phyloP scores from a whole-genome alignment of 1,140 invertebrate species.

The Zaprionus kolodkinae region DNA sequence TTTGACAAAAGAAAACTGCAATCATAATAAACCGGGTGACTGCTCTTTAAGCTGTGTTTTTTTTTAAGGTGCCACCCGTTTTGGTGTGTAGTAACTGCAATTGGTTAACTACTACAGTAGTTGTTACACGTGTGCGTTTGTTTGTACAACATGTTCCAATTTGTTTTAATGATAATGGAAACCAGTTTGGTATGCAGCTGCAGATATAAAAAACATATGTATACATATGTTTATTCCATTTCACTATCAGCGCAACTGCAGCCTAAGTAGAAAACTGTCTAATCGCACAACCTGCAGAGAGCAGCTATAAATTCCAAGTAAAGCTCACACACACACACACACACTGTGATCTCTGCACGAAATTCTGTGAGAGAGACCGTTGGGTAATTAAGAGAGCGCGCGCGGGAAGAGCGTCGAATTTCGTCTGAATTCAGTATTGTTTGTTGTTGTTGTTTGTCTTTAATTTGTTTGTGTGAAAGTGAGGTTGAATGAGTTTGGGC shows the following conservation, averaged over 20 bases:
- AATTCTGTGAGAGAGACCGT: conserved; percentile 4
- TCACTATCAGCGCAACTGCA: conserved; percentile 17
- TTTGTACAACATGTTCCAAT: neutral
- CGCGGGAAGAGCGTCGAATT: conserved; percentile 8
- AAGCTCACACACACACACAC: neutral
- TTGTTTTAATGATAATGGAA: neutral
- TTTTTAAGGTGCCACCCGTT: conserved; percentile 33
- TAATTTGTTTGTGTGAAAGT: conserved; percentile 77
- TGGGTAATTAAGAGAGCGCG: neutral
- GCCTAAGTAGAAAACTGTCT: neutral
- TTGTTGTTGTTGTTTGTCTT: conserved; percentile 52
- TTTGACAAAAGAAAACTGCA: conserved; percentile 66
- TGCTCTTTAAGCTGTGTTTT: conserved; percentile 41
- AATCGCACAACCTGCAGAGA: conserved; percentile 6
- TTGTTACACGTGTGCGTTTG: neutral
- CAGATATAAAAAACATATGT: conserved; percentile 51
- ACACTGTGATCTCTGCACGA: conserved; percentile 32
- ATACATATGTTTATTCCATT: conserved; percentile 24
- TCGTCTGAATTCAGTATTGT: conserved; percentile 32
- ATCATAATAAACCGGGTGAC: conserved; percentile 37
- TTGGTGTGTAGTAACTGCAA: neutral
- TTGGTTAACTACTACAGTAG: neutral
- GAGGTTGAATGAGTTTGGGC: conserved; percentile 64
- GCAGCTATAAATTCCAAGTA: neutral
- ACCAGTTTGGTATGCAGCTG: neutral